These are phyloP conservation scores for Peromyscus melanophrys DNA, from an alignment of 2,797 vertebrate species.

Conservation along the genomic window DNA sequence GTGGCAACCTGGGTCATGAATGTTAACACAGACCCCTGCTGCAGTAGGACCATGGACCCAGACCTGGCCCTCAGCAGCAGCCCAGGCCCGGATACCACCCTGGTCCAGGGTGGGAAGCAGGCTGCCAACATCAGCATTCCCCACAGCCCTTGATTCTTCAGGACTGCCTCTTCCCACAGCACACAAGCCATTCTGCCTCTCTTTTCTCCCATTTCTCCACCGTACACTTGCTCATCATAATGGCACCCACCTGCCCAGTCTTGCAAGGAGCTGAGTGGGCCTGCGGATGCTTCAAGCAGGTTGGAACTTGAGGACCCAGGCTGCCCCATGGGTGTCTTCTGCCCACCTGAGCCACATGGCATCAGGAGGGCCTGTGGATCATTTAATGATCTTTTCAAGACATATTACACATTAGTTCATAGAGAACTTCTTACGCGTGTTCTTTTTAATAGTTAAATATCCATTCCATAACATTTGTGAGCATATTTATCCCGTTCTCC, in stretches of 20 bases:
- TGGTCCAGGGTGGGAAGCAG: neutral
- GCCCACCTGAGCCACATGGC: neutral
- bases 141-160: neutral
- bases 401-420: neutral
- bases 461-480: neutral
- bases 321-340: neutral
- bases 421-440: neutral
- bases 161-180: neutral
- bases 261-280: neutral
- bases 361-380: neutral
- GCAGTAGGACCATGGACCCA: neutral
- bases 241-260: neutral
- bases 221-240: neutral
- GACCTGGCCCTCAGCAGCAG: neutral
- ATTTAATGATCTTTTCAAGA: neutral
- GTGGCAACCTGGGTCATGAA: neutral
- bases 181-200: too few relatives aligned
- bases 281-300: neutral
- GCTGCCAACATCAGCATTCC: neutral
- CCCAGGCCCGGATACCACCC: neutral
- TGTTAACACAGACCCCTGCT: neutral
- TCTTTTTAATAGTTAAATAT: constrained; percentile 42
- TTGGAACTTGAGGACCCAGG: neutral
- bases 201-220: neutral
- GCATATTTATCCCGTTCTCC: neutral